Conservation (phyloP, 2,888 invertebrate species). For the Listrodromus nycthemerus region DNA sequence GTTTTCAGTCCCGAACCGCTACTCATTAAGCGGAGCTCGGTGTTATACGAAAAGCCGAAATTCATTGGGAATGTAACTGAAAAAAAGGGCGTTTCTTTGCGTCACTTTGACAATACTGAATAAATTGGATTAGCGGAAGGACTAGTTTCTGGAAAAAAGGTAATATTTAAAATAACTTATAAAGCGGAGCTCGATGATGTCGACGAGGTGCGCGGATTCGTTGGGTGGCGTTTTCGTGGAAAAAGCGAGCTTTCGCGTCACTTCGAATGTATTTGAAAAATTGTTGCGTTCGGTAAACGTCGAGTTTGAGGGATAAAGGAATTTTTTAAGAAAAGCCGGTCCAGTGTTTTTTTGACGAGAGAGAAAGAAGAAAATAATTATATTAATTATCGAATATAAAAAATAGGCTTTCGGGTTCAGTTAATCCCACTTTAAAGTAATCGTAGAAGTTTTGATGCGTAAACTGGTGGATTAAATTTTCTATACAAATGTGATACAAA, state of each 20-base stretch:
- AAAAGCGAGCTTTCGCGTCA: neutral
- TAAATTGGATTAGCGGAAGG: neutral
- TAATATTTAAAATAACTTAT: neutral
- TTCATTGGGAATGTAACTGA: neutral
- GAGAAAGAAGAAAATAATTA: too few relatives aligned
- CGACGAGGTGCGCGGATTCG: neutral
- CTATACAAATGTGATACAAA: too few relatives aligned
- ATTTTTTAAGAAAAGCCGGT: too few relatives aligned
- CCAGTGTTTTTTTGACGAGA: too few relatives aligned
- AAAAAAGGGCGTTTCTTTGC: neutral
- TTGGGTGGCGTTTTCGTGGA: neutral
- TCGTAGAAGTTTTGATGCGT: too few relatives aligned
- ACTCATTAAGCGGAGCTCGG: neutral
- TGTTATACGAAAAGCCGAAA: neutral
- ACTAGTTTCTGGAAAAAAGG: too few relatives aligned
- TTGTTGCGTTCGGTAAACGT: neutral
- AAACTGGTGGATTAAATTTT: too few relatives aligned
- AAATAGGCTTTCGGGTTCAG: too few relatives aligned
- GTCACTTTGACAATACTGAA: neutral
- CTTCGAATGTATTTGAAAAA: neutral
- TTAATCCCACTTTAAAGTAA: too few relatives aligned
- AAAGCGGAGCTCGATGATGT: neutral
- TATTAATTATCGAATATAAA: too few relatives aligned
- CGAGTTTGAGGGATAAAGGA: too few relatives aligned
- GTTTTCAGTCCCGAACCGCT: neutral